Conservation (phyloP, 2,113 vertebrate species). For the Brienomyrus longianalis region DNA sequence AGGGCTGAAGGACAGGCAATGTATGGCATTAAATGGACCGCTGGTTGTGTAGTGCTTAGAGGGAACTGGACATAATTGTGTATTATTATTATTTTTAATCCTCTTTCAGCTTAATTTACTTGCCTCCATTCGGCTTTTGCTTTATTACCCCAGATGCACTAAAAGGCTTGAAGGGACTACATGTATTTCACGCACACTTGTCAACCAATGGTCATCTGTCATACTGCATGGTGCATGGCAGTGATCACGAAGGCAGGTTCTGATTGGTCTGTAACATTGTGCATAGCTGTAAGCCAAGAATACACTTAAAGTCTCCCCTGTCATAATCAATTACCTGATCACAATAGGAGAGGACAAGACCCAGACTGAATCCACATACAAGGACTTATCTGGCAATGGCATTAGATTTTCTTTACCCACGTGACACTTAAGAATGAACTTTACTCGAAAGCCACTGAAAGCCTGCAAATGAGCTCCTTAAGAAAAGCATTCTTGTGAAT, state of each 20-base stretch:
- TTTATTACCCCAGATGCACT: background rate
- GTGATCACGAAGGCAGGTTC: background rate
- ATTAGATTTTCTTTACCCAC: background rate
- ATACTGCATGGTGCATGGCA: background rate
- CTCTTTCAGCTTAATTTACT: background rate
- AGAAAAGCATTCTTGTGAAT: background rate
- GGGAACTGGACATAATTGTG: background rate
- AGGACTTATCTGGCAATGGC: background rate
- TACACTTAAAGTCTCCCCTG: background rate
- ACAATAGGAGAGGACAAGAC: background rate
- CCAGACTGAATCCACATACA: background rate
- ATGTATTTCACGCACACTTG: background rate
- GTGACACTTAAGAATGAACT: background rate
- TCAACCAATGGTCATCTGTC: background rate
- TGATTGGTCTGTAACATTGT: background rate
- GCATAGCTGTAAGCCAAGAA: background rate
- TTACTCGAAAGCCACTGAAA: background rate
- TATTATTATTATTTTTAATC: background rate
- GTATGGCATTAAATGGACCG: background rate
- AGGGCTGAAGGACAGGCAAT: background rate
- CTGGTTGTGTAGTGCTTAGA: background rate
- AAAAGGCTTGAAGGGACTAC: background rate
- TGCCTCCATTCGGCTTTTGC: background rate
- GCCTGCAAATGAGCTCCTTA: background rate
- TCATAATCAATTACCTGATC: background rate